Conservation (phyloP, 64 coral and sea anemone species). For the Catalaphyllia jardinei region DNA sequence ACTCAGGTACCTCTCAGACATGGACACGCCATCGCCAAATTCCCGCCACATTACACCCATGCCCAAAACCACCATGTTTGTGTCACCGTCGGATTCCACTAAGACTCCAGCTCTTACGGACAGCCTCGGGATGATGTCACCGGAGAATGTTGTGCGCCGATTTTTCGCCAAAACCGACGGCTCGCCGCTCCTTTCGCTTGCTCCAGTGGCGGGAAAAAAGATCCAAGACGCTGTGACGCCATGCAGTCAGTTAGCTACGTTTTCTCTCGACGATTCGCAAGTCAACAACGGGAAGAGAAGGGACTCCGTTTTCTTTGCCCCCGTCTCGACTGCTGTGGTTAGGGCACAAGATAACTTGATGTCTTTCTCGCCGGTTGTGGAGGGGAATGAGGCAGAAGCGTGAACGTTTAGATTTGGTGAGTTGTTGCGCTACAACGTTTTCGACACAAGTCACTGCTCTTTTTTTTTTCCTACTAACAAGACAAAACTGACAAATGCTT, state of each 20-base stretch:
- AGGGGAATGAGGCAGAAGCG: background rate
- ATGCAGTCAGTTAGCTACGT: background rate
- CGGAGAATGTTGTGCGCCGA: background rate
- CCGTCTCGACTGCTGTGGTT: background rate
- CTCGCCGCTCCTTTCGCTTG: slow-evolving; percentile 18
- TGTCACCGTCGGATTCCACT: background rate
- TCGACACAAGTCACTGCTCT: too few relatives aligned
- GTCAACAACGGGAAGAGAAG: slow-evolving; percentile 19
- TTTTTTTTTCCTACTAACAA: too few relatives aligned
- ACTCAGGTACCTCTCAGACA: slow-evolving; percentile 17
- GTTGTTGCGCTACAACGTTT: too few relatives aligned
- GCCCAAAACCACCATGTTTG: slow-evolving; percentile 38
- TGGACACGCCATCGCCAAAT: slow-evolving; percentile 25
- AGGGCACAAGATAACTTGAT: slow-evolving; percentile 39
- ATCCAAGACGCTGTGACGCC: slow-evolving; percentile 28
- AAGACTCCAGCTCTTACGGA: slow-evolving; percentile 17
- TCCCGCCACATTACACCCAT: slow-evolving; percentile 35
- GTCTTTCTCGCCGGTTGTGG: slow-evolving; percentile 61
- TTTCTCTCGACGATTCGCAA: slow-evolving; percentile 25
- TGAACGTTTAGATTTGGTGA: too few relatives aligned
- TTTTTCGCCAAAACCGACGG: background rate
- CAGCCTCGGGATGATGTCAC: slow-evolving; percentile 30
- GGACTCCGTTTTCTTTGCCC: slow-evolving; percentile 69
- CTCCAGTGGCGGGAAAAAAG: background rate
- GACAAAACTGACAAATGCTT: too few relatives aligned